A percentile compares a stretch with the other conserved stretches of the same genome.
These are phyloP conservation scores for Polydesmus complanatus DNA, from an alignment of 2,888 invertebrate species.

Conservation along the genomic window DNA sequence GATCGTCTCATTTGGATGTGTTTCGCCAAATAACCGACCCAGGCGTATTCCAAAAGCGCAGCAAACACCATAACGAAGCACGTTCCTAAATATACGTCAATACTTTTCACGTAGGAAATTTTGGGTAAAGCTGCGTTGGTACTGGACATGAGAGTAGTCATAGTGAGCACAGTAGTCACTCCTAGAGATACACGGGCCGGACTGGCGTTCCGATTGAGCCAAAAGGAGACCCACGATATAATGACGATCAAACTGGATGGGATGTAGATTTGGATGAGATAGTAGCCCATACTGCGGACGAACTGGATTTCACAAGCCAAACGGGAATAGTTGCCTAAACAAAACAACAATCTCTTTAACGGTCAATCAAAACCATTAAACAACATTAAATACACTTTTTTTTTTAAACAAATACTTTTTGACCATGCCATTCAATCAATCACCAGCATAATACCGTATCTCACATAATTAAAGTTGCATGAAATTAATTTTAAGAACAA, in stretches of 20 bases:
- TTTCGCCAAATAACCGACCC: slow-evolving; percentile 95
- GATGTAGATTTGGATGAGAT: slow-evolving; percentile 95
- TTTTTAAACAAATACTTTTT: neutral
- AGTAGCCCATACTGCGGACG: slow-evolving; percentile 95
- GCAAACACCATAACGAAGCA: slow-evolving; percentile 99
- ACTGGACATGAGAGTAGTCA: slow-evolving; percentile 95
- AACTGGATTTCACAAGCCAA: slow-evolving; percentile 93
- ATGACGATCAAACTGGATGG: slow-evolving; percentile 93
- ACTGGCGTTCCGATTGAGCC: slow-evolving; percentile 88
- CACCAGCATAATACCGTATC: too few species aligned
- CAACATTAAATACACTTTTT: slow-evolving; percentile 2
- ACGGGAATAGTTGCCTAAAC: slow-evolving; percentile 78
- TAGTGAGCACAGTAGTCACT: slow-evolving; percentile 90
- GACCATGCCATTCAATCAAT: too few species aligned
- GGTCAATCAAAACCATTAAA: slow-evolving; percentile 20
- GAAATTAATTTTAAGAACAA: neutral
- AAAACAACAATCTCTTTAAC: slow-evolving; percentile 7
- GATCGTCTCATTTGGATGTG: slow-evolving; percentile 92
- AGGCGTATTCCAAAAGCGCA: slow-evolving; percentile 91
- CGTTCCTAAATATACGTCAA: slow-evolving; percentile 92
- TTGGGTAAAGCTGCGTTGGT: slow-evolving; percentile 93
- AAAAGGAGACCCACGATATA: slow-evolving; percentile 94
- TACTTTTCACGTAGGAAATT: slow-evolving; percentile 94
- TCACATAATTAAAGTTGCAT: neutral
- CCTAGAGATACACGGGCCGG: slow-evolving; percentile 86